Percentiles rank a stretch among this genome's conserved stretches.
These are phyloP conservation scores for Drosophila auraria DNA, from an alignment of 1,140 invertebrate species.

Conservation along the genomic window DNA sequence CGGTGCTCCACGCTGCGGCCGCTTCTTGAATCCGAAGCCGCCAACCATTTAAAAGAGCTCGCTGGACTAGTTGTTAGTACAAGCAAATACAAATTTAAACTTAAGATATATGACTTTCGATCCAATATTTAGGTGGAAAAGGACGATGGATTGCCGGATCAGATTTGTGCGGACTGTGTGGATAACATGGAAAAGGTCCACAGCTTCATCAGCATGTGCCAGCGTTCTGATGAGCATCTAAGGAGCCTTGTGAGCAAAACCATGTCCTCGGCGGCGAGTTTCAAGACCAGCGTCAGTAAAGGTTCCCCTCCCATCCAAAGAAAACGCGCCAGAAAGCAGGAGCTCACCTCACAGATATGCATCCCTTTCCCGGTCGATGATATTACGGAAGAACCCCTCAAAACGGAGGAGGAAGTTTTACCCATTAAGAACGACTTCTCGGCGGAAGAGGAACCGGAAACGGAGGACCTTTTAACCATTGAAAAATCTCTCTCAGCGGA, in stretches of 20 bases:
- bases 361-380: not conserved
- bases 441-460: not conserved
- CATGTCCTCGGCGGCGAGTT: constrained; percentile 49
- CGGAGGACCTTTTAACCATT: not conserved
- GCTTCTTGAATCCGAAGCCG: constrained; percentile 38
- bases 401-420: not conserved
- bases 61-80: constrained; percentile 48
- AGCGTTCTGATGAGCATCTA: constrained; percentile 53
- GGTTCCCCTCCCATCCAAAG: not conserved
- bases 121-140: constrained; percentile 36
- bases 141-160: constrained; percentile 66
- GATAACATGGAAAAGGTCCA: constrained; percentile 43
- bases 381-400: too few relatives aligned
- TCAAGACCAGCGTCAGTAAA: not conserved
- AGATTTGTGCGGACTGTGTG: constrained; percentile 65
- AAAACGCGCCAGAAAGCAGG: constrained; percentile 42
- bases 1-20: constrained; percentile 23
- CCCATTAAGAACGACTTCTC: too few relatives aligned
- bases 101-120: not conserved
- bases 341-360: not conserved
- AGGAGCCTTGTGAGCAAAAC: constrained; percentile 56
- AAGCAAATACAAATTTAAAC: not conserved
- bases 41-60: constrained; percentile 51
- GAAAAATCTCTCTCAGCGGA: not conserved
- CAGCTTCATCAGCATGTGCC: constrained; percentile 54